Conservation (phyloP, 2,888 invertebrate species). For the Harpalus rubripes region DNA sequence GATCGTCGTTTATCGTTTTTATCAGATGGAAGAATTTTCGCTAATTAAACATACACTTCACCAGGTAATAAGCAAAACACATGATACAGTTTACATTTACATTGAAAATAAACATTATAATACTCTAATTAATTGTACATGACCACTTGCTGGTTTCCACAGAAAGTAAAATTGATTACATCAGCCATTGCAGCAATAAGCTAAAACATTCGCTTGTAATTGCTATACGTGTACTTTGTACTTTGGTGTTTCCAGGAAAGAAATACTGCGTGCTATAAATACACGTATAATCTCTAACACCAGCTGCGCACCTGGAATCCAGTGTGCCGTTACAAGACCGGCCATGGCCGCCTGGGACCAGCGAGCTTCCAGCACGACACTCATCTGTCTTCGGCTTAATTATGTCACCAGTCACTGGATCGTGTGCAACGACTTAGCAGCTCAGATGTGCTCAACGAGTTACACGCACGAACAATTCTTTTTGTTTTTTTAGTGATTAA, state of each 20-base stretch:
- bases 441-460: conserved; percentile 27
- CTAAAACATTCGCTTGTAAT: conserved; percentile 29
- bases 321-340: conserved; percentile 8
- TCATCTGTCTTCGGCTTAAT: conserved; percentile 66
- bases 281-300: conserved; percentile 58
- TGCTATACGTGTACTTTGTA: conserved; percentile 46
- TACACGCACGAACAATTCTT: background rate
- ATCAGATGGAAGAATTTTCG: too few relatives aligned
- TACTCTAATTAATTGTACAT: background rate
- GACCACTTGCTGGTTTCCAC: background rate
- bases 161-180: conserved; percentile 16
- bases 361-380: conserved; percentile 47
- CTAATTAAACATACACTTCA: too few relatives aligned
- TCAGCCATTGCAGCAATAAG: conserved; percentile 6
- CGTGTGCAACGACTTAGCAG: conserved; percentile 10
- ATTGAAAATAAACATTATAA: background rate
- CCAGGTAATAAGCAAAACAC: too few relatives aligned
- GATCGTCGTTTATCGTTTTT: too few relatives aligned
- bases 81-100: background rate
- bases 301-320: conserved; percentile 58
- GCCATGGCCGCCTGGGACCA: conserved; percentile 46
- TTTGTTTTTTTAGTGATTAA: conserved; percentile 1
- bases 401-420: conserved; percentile 58
- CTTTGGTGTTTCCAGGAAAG: conserved; percentile 45
- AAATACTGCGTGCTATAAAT: conserved; percentile 59